Percentiles rank a stretch among this genome's conserved stretches.
phyloP scores from a whole-genome alignment of 1,140 invertebrate genomes.

The Metaphire vulgaris region DNA sequence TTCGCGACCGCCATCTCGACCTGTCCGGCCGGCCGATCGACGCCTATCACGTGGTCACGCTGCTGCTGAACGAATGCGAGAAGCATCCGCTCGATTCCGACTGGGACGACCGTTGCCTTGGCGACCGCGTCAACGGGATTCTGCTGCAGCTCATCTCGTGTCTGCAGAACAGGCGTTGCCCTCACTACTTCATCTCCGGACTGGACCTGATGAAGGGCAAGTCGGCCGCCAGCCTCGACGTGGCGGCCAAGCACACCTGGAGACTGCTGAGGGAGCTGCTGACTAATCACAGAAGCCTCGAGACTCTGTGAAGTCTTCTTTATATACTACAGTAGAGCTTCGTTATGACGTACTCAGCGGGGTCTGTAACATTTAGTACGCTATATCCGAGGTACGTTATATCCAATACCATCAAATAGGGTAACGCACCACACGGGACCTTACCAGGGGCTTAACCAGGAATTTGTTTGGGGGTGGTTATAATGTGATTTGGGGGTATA shows the following conservation, averaged over 20 bases:
- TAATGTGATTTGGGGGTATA: too few relatives aligned
- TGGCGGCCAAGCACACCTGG: constrained; percentile 93
- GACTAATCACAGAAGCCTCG: constrained; percentile 83
- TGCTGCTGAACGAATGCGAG: constrained; percentile 85
- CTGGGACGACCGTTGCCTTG: constrained; percentile 88
- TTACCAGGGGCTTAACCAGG: too few relatives aligned
- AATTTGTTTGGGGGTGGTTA: too few relatives aligned
- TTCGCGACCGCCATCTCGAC: constrained; percentile 86
- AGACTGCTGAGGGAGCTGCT: constrained; percentile 82
- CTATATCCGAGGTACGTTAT: too few relatives aligned
- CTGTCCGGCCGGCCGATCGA: constrained; percentile 60
- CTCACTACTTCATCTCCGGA: constrained; percentile 48
- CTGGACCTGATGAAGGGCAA: constrained; percentile 68
- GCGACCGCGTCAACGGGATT: constrained; percentile 91
- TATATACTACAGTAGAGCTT: too few relatives aligned
- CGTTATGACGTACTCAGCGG: too few relatives aligned
- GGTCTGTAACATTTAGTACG: too few relatives aligned
- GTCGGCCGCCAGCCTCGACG: constrained; percentile 81
- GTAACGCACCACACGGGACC: too few relatives aligned
- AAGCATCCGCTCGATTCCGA: constrained; percentile 90
- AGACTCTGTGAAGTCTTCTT: constrained; percentile 82
- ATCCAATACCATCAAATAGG: too few relatives aligned
- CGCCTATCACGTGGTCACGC: constrained; percentile 35
- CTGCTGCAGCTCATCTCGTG: constrained; percentile 93
- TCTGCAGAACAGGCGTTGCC: constrained; percentile 88